Percentiles rank a stretch among this genome's conserved stretches.
phyloP scores from a whole-genome alignment of 2,113 vertebrate species.

The Sminthopsis crassicaudata region DNA sequence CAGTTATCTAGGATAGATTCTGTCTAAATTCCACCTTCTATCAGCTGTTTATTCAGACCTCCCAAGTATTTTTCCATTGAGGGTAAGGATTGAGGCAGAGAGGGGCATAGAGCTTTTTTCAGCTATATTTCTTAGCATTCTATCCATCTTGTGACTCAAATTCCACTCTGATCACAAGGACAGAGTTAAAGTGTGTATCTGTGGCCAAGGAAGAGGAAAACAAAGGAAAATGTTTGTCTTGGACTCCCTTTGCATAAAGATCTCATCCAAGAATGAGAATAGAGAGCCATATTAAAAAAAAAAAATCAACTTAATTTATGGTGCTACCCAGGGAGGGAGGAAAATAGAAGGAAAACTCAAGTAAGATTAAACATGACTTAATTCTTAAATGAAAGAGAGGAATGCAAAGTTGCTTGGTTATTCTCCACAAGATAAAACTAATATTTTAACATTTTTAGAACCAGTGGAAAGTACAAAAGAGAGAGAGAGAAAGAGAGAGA shows the following conservation, averaged over 20 bases:
- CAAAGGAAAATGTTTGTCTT: neutral
- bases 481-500: neutral
- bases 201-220: neutral
- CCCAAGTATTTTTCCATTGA: neutral
- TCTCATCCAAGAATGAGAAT: neutral
- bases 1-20: neutral
- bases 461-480: neutral
- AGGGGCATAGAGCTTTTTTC: neutral
- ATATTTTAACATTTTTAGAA: too few species aligned
- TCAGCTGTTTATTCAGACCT: neutral
- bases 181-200: neutral
- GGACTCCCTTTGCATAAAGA: neutral
- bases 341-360: neutral
- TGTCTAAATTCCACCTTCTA: neutral
- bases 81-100: neutral
- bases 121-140: neutral
- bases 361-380: neutral
- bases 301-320: neutral
- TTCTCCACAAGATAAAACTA: neutral
- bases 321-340: neutral
- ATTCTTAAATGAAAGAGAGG: neutral
- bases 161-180: neutral
- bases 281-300: neutral
- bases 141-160: neutral
- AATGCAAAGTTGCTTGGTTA: neutral